Conservation (phyloP, 1,140 invertebrate species). For the Drosophila subobscura region DNA sequence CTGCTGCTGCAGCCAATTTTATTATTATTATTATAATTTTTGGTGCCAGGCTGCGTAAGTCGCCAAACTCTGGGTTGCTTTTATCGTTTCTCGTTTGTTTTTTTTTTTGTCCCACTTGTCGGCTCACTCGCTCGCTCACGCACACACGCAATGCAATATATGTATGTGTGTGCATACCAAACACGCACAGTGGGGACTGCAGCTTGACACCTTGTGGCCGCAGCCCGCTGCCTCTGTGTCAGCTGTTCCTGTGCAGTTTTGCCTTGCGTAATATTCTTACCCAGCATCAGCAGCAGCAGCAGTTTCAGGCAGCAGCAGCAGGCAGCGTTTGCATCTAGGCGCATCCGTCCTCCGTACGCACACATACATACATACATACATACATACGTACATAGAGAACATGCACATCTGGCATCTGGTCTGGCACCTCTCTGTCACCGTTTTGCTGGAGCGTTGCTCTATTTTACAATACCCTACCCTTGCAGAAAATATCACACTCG, state of each 20-base stretch:
- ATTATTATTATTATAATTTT: slow-evolving; percentile 22
- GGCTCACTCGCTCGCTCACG: slow-evolving; percentile 6
- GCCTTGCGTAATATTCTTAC: slow-evolving; percentile 41
- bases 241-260: slow-evolving; percentile 24
- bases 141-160: background rate
- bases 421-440: background rate
- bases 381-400: slow-evolving; percentile 7
- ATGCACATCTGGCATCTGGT: slow-evolving; percentile 45
- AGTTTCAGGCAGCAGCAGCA: no score
- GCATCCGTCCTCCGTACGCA: background rate
- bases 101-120: slow-evolving; percentile 64
- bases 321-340: no score
- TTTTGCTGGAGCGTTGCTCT: slow-evolving; percentile 17
- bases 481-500: no score
- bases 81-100: slow-evolving; percentile 31
- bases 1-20: slow-evolving; percentile 30
- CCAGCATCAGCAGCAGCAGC: slow-evolving; percentile 18
- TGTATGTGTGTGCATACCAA: background rate
- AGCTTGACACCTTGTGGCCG: slow-evolving; percentile 31
- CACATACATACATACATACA: slow-evolving; percentile 13
- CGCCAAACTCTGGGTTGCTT: slow-evolving; percentile 38
- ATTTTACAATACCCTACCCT: slow-evolving; percentile 27
- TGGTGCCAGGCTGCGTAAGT: slow-evolving; percentile 64
- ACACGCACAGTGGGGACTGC: slow-evolving; percentile 39
- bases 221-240: slow-evolving; percentile 10